Base-by-base conservation (phyloP, 2,797 vertebrate genomes). In the Cottoperca gobio region DNA sequence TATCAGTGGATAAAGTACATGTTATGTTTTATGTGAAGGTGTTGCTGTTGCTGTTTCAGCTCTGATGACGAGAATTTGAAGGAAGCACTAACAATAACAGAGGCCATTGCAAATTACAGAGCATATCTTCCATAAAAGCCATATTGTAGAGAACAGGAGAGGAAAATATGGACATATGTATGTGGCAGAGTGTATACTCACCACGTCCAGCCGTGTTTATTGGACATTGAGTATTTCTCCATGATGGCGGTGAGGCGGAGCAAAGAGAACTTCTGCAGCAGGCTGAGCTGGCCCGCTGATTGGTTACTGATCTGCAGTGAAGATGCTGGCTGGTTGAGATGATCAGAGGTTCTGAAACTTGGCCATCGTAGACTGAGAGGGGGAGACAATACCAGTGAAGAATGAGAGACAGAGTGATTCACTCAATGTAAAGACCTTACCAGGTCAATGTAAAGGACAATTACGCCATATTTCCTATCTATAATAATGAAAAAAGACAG, bases 171-270 rank as follows among this genome's bases (percentile, higher is more conserved):
- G 40, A 55, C 0, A 1, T n/a, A 43, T 45, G 48, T 39, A 19
- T 19, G 2, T 24, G 12, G 23, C 24, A 39, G 26, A 3, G 6
- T 42, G 23, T 49, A 5, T 21, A 94, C 97, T 84, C 60, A 99
- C 98, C 98, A 99, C 6, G 97, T 97, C 98, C 98, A 99, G 84
- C 98, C 97, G 6, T 99, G 98, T 78, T 98, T 99, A 87, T 96
- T 99, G 78, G 97, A 97, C 97, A 98, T 93, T 9, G 97, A 99
- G 86, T 97, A 96, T 83, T 96, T 99, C 92, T 99, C 98, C 98
- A 99, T 99, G 93, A 99, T 96, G 90, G 98, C 98, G 0, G 98
- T 99, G 77, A 99, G 97, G 23, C 96, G 95, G 21, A 99, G 97
- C 79, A 99, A 88, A 1, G 97, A 99, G 93, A 99, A 97, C 85